Percentiles rank a stretch among this genome's conserved stretches.
Evolutionary conservation across 2,113 vertebrate species (phyloP).

Genomic region (Limanda limanda): DNA sequence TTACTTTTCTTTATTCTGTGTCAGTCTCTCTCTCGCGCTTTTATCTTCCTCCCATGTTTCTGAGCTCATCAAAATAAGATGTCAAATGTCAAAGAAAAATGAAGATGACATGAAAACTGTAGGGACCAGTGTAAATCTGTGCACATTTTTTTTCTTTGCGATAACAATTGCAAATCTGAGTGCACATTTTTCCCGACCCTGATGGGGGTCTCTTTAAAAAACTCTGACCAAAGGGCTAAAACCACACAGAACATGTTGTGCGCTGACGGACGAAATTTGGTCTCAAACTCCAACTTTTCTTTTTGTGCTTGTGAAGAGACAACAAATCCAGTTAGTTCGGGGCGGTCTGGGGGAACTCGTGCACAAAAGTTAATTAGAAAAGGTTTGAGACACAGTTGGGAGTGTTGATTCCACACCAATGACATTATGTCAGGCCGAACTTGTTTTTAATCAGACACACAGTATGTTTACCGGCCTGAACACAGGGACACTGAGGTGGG

Average conservation of each 20-base stretch:
- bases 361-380: background rate
- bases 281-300: no score
- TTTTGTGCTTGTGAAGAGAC: background rate
- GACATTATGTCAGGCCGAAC: no score
- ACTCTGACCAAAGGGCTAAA: background rate
- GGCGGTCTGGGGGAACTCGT: background rate
- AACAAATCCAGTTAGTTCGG: background rate
- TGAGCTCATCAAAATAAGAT: background rate
- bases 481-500: no score
- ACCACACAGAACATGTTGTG: background rate
- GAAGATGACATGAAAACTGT: constrained; percentile 6
- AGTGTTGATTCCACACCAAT: no score
- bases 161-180: background rate
- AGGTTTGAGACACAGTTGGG: no score
- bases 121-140: no score
- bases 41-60: constrained; percentile 1
- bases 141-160: background rate
- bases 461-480: no score
- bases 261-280: background rate
- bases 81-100: no score
- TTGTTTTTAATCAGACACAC: no score
- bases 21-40: background rate
- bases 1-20: background rate
- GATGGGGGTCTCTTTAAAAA: background rate
- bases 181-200: no score